Evolutionary conservation across 2,797 vertebrate genomes (phyloP).

Genomic region (Cygnus olor): DNA sequence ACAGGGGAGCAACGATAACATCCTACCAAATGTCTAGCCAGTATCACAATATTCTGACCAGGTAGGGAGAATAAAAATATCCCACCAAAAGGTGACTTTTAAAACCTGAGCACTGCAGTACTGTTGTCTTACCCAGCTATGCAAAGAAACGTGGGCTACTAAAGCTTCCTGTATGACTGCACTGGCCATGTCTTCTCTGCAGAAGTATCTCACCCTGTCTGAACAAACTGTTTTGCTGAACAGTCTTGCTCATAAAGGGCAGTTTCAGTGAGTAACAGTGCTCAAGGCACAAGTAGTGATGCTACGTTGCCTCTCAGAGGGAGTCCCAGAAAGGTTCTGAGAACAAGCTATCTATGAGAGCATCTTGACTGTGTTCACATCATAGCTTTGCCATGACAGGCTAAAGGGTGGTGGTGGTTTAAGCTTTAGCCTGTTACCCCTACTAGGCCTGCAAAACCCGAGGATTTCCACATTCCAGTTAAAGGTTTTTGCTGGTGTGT

Average conservation of each 20-base stretch:
- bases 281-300: not conserved
- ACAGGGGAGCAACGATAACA: not conserved
- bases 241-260: not conserved
- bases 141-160: not conserved
- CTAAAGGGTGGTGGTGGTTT: not conserved
- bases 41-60: not conserved
- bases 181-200: not conserved
- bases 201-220: not conserved
- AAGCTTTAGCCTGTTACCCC: not conserved
- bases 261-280: not conserved
- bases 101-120: not conserved
- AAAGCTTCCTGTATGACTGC: not conserved
- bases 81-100: not conserved
- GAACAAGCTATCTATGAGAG: not conserved
- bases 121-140: not conserved
- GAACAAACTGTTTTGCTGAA: not conserved
- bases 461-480: not conserved
- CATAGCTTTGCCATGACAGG: not conserved
- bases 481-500: not conserved
- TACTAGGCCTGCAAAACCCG: not conserved
- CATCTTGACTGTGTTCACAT: not conserved
- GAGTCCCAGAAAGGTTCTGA: not conserved
- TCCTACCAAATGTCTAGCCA: not conserved
- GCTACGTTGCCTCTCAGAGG: not conserved
- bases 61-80: not conserved